A percentile compares a stretch with the other conserved stretches of the same genome.
Conservation (phyloP, 1,140 invertebrate genomes). For the Philaenus spumarius region DNA sequence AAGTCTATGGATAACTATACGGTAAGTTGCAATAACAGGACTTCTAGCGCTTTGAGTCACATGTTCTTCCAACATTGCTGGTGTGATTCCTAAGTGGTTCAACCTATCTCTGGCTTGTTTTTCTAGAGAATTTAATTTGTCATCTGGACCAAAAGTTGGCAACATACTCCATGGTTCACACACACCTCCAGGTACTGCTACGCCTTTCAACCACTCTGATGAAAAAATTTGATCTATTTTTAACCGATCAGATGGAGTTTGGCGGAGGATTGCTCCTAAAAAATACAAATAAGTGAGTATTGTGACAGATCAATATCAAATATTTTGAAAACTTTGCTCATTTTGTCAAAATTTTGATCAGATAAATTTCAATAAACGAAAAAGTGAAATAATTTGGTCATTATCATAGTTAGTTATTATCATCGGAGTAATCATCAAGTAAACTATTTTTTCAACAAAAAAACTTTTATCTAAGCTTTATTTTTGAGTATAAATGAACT, state of each 20-base stretch:
- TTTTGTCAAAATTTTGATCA: no score
- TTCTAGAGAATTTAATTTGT: conserved; percentile 24
- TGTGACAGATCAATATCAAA: no score
- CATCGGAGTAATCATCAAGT: no score
- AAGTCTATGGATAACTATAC: conserved; percentile 49
- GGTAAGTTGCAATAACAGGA: conserved; percentile 51
- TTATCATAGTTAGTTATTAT: no score
- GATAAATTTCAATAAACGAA: no score
- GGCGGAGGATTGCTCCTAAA: conserved; percentile 43
- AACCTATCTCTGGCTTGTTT: conserved; percentile 36
- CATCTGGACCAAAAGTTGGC: conserved; percentile 23
- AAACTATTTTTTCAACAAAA: no score
- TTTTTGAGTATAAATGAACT: no score
- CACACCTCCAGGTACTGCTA: conserved; percentile 33
- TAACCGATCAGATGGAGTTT: conserved; percentile 44
- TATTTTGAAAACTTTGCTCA: no score
- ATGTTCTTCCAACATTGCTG: conserved; percentile 43
- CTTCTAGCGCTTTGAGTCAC: conserved; percentile 43
- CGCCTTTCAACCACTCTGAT: conserved; percentile 45
- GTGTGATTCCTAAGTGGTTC: conserved; percentile 46
- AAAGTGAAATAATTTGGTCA: no score
- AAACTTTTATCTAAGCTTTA: no score
- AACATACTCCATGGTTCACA: conserved; percentile 29
- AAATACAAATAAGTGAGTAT: not conserved
- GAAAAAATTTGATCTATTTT: conserved; percentile 43